phyloP scores from a whole-genome alignment of 1,140 invertebrate genomes.

The Pentalonia nigronervosa region DNA sequence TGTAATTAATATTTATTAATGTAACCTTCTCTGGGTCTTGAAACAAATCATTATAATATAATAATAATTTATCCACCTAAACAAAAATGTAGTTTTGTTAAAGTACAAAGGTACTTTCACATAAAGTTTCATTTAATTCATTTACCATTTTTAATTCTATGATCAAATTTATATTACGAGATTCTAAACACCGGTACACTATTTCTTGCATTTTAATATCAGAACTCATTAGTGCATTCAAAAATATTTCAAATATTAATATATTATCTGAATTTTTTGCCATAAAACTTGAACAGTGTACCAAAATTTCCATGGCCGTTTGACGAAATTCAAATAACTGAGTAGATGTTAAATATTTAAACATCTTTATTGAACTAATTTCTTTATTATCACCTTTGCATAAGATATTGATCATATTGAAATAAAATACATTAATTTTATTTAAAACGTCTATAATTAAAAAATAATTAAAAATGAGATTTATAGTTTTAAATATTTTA shows the following conservation, averaged over 20 bases:
- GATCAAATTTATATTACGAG: background rate
- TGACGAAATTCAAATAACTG: constrained; percentile 7
- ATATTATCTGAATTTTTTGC: background rate
- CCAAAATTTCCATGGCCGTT: constrained; percentile 30
- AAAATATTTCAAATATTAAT: constrained; percentile 14
- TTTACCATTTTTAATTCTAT: constrained; percentile 29
- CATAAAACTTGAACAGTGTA: constrained; percentile 1
- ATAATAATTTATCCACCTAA: constrained; percentile 44
- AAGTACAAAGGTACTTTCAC: background rate
- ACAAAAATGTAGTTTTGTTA: background rate
- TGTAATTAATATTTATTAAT: background rate
- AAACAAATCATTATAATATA: constrained; percentile 8
- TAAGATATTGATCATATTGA: background rate
- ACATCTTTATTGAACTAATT: background rate
- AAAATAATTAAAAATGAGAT: background rate
- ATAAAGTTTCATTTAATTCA: background rate
- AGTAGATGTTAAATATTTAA: constrained; percentile 6
- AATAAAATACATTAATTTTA: constrained; percentile 22
- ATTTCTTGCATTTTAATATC: constrained; percentile 31
- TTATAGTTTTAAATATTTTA: background rate
- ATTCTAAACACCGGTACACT: constrained; percentile 24
- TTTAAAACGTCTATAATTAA: constrained; percentile 22
- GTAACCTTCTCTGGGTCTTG: background rate
- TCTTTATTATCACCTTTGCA: background rate
- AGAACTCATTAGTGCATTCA: background rate